Base-by-base conservation (phyloP, 2,797 vertebrate species). In the Chelon auratus region DNA sequence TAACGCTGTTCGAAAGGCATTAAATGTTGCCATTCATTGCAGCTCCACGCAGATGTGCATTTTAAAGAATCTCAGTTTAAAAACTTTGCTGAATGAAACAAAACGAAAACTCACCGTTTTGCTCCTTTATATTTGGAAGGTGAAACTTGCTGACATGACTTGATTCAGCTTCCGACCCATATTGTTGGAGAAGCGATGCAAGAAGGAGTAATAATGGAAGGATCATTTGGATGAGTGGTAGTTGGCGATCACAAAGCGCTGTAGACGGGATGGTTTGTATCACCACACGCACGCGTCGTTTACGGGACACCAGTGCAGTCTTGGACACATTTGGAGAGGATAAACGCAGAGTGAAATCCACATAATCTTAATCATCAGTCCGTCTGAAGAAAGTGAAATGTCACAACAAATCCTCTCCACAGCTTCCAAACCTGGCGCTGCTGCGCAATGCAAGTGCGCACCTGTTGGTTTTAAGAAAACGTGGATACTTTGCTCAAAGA, bases 141-240 rank as follows among this genome's bases (percentile, higher is more conserved):
- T 95, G 95, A 92, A 96, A 94, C 88, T 99, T 98, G 93, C 93
- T 95, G 92, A 95, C 94, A 80, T 96, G 94, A 93, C 93, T 96
- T 87, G 96, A 95, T 91, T 98, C 96, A 77, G 96, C 96, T 88
- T 82, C 94, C 88, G 94, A 93, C 82, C 95, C 95, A 91, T 92
- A 93, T 79, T 93, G 95, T 90, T 93, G 97, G 94, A 96, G 94
- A 95, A 96, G 95, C 92, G 94, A 95, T 95, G 95, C 95, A 93
- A 99, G 95, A 87, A 96, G 95, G 93, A 97, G 89, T 82, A 97
- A 81, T 87, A 96, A 96, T 94, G 95, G 90, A 93, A 96, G 96
- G 96, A 96, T 97, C 97, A 98, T 99, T 97, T 96, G 97, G 97
- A 96, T 95, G 92, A 94, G 89, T 89, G 92, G 93, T 93, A 87